Evolutionary conservation across 2,888 invertebrate species (phyloP).

Genomic region (Catocala nupta): DNA sequence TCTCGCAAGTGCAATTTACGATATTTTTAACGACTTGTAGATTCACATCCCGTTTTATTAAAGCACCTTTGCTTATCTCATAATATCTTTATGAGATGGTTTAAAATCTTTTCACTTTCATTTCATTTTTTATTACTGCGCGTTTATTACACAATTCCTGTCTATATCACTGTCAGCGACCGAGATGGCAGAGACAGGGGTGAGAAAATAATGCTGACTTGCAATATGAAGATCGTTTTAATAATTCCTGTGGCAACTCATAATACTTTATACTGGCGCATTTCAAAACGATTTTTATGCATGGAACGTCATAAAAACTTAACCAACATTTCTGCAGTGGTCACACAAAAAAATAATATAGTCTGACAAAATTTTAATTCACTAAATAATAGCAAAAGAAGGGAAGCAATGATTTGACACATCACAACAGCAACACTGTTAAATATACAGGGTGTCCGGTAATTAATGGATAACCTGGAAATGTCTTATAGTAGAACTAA

Average conservation of each 20-base stretch:
- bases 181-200: constrained; percentile 47
- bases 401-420: no score
- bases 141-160: constrained; percentile 62
- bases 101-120: constrained; percentile 68
- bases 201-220: constrained; percentile 51
- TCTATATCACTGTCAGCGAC: constrained; percentile 53
- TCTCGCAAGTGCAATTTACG: constrained; percentile 60
- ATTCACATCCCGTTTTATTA: constrained; percentile 67
- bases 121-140: constrained; percentile 61
- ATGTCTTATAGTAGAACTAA: no score
- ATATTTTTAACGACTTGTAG: constrained; percentile 66
- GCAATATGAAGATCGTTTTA: constrained; percentile 47
- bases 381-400: no score
- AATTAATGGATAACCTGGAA: no score
- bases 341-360: neutral
- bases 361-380: neutral
- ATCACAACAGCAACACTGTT: neutral
- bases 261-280: constrained; percentile 32
- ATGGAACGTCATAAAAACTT: constrained; percentile 9
- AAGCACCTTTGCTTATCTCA: constrained; percentile 64
- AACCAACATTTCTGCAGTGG: neutral
- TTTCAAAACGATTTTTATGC: constrained; percentile 17
- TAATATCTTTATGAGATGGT: constrained; percentile 66
- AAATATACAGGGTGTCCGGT: no score
- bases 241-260: constrained; percentile 43